These are phyloP conservation scores for Gasterosteus aculeatus DNA, from an alignment of 2,113 vertebrate genomes.

Conservation along the genomic window DNA sequence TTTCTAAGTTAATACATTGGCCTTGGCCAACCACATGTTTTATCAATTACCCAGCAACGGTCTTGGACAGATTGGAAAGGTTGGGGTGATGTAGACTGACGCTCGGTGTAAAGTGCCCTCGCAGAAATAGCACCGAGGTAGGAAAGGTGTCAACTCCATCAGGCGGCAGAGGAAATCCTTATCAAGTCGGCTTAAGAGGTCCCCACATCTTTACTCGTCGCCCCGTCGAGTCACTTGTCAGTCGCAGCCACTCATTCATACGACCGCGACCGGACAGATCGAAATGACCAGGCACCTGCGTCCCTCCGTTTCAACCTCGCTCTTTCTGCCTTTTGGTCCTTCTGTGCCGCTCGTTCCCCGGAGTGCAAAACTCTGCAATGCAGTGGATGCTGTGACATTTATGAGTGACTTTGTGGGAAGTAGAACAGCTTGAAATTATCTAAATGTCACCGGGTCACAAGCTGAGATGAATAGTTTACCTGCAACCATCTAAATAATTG, in stretches of 20 bases:
- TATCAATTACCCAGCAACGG: slow-evolving; percentile 57
- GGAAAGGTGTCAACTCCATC: slow-evolving; percentile 69
- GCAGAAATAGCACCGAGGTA: slow-evolving; percentile 62
- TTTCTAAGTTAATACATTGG: slow-evolving; percentile 35
- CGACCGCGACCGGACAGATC: slow-evolving; percentile 30
- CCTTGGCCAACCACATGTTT: slow-evolving; percentile 34
- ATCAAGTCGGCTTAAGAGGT: slow-evolving; percentile 62
- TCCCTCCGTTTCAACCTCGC: slow-evolving; percentile 29
- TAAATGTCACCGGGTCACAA: background rate
- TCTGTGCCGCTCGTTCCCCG: slow-evolving; percentile 20
- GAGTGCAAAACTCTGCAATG: background rate
- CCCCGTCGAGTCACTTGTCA: slow-evolving; percentile 53
- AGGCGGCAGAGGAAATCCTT: slow-evolving; percentile 62
- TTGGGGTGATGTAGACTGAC: slow-evolving; percentile 73
- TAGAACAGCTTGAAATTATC: background rate
- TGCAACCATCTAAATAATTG: background rate
- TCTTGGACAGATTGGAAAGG: slow-evolving; percentile 48
- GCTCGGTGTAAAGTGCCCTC: slow-evolving; percentile 61
- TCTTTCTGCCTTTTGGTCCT: background rate
- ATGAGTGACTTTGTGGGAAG: background rate
- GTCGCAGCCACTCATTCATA: slow-evolving; percentile 17
- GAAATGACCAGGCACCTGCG: slow-evolving; percentile 60
- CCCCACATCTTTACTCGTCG: slow-evolving; percentile 30
- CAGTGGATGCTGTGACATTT: slow-evolving; percentile 4
- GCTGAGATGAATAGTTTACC: background rate